Evolutionary conservation across 2,113 vertebrate genomes (phyloP).

Genomic region (Suricata suricatta): DNA sequence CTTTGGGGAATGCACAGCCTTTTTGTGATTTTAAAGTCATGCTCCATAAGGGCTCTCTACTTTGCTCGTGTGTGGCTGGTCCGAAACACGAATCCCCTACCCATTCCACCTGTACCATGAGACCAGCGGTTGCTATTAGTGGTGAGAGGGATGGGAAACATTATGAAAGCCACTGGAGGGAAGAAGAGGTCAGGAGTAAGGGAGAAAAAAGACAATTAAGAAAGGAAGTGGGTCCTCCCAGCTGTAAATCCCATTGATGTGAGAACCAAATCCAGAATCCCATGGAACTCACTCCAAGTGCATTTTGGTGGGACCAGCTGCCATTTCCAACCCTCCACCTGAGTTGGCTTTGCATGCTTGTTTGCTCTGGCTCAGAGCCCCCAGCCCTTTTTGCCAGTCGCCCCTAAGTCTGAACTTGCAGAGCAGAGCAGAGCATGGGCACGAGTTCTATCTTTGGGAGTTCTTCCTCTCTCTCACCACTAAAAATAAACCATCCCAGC

Average conservation of each 20-base stretch:
- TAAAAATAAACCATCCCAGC: conserved; percentile 72
- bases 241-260: not conserved
- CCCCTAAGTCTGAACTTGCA: conserved; percentile 55
- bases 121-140: not conserved
- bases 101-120: too few relatives aligned
- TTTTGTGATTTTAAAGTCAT: conserved; percentile 28
- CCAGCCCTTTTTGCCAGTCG: not conserved
- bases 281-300: not conserved
- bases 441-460: conserved; percentile 71
- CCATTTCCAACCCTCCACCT: not conserved
- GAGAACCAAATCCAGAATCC: not conserved
- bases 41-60: not conserved
- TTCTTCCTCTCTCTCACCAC: conserved; percentile 59
- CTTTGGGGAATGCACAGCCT: not conserved
- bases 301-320: not conserved
- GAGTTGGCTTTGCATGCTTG: not conserved
- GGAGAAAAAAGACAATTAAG: not conserved
- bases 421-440: conserved; percentile 19
- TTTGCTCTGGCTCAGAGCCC: conserved; percentile 58
- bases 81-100: not conserved
- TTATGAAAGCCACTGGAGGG: not conserved
- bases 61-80: not conserved
- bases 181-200: not conserved
- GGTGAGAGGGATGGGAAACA: not conserved
- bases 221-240: not conserved